phyloP scores from a whole-genome alignment of 2,888 invertebrate genomes.

The Troglohyphantes excavatus region DNA sequence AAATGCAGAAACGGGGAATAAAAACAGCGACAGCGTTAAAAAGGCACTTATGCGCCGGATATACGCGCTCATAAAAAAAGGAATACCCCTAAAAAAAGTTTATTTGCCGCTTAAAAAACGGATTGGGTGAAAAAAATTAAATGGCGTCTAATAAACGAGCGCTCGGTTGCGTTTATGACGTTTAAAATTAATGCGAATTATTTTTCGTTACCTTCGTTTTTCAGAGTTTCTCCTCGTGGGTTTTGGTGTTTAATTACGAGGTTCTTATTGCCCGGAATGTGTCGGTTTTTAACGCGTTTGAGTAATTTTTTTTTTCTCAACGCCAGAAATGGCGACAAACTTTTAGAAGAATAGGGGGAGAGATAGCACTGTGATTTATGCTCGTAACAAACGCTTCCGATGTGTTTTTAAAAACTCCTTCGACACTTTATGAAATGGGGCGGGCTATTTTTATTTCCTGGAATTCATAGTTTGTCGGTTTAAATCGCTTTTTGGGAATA shows the following conservation, averaged over 20 bases:
- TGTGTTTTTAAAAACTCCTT: conserved; percentile 11
- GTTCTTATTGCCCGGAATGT: conserved; percentile 60
- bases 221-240: conserved; percentile 54
- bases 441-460: conserved; percentile 48
- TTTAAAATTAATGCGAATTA: conserved; percentile 74
- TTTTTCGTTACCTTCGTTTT: conserved; percentile 66
- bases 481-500: conserved; percentile 21
- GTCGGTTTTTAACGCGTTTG: conserved; percentile 57
- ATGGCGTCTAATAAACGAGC: conserved; percentile 65
- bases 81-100: conserved; percentile 50
- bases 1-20: conserved; percentile 7
- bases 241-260: conserved; percentile 42
- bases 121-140: conserved; percentile 56
- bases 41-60: conserved; percentile 73
- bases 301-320: conserved; percentile 31
- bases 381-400: conserved; percentile 48
- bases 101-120: conserved; percentile 60
- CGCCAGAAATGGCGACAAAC: conserved; percentile 17
- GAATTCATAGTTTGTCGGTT: conserved; percentile 21
- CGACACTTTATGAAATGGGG: conserved; percentile 12
- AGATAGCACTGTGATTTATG: conserved; percentile 72
- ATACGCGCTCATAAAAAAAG: conserved; percentile 53
- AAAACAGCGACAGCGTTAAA: conserved; percentile 57
- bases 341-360: conserved; percentile 41
- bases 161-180: conserved; percentile 35